Base-by-base conservation (phyloP, 2,113 vertebrate genomes). In the Ctenomys sociabilis region DNA sequence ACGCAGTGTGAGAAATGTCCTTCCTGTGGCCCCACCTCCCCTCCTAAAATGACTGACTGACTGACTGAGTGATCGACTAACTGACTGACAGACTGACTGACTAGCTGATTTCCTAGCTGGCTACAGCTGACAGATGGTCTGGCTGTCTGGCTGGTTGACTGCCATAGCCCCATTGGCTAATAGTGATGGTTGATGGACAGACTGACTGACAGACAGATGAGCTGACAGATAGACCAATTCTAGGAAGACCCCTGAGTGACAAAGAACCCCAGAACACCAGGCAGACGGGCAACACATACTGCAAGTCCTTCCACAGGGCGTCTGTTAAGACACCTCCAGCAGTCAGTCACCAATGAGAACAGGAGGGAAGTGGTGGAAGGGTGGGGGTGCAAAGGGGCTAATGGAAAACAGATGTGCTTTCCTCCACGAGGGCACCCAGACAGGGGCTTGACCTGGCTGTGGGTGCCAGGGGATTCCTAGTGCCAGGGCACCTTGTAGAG, bases 401-500 rank as follows among this genome's bases (percentile, higher is more conserved):
- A 97, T 97, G 40, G n/a, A 92, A 93, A 90, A 43, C 96, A 97
- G 85, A 95, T 96, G 94, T 88, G 81, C 26, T 59, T 68, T 52
- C 40, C n/a, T 94, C 24, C 30, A 35, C n/a, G 78, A 85, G 61
- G 68, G 61, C n/a, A 90, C 66, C 7, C 35, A 85, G 37, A 64
- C 5, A 16, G 52, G 82, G 64, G 54, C 14, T 22, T 64, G 78
- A 75, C 12, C 75, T 63, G 43, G 19, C 28, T 90, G 72, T 78
- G 77, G 49, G 61, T 21, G 81, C 63, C 35, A 82, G 37, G 37
- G 70, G 7, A 52, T 78, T 85, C 68, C 54, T 84, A 16, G 70
- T 66, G 32, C n/a, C n/a, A n/a, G n/a, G 92, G 64, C 43, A 82
- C 35, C 83, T 94, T 89, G 37, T 0, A 72, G 68, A 92, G 87